These are phyloP conservation scores for Manis crassicaudata DNA, from an alignment of 2,797 vertebrate species.

Conservation along the genomic window DNA sequence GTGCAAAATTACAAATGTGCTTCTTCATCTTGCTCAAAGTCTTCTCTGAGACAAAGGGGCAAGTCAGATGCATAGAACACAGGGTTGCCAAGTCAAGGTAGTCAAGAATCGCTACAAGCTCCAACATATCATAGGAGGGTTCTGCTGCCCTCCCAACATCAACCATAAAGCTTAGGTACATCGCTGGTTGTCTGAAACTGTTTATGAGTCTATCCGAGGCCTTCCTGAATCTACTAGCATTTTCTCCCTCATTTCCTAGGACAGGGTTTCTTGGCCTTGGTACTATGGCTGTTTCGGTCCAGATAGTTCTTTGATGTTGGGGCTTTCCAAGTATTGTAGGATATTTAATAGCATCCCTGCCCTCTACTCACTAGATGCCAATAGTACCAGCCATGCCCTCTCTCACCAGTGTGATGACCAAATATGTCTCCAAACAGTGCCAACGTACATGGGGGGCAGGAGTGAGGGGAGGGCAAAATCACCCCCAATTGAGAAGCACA, in stretches of 20 bases:
- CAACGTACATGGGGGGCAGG: background rate
- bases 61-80: background rate
- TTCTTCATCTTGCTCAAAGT: background rate
- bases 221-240: background rate
- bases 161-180: background rate
- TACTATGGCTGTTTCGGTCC: background rate
- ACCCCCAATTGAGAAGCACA: background rate
- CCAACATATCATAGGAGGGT: fast-evolving
- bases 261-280: background rate
- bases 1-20: background rate
- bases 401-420: background rate
- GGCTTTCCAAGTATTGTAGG: background rate
- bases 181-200: background rate
- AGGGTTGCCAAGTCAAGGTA: background rate
- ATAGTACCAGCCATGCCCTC: background rate
- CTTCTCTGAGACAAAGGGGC: background rate
- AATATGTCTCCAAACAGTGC: background rate
- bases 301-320: background rate
- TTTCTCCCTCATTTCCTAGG: background rate
- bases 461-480: background rate
- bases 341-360: background rate
- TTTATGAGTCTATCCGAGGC: background rate
- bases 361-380: background rate
- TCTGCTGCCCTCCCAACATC: background rate
- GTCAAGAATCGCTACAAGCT: background rate